These are phyloP conservation scores for Clavelina lepadiformis DNA, from an alignment of 23 tunicate genomes.

Conservation along the genomic window DNA sequence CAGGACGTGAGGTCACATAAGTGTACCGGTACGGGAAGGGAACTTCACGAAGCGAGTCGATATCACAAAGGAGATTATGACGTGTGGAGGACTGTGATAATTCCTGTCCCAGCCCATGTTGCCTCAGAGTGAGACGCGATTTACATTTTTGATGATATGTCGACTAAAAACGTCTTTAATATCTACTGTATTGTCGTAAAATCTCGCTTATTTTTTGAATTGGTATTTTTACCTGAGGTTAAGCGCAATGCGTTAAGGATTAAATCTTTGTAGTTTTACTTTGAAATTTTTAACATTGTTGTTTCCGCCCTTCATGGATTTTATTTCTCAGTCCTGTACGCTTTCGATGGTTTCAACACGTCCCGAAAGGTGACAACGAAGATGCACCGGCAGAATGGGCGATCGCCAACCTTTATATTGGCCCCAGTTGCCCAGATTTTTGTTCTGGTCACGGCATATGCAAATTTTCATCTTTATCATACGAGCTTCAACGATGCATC, in stretches of 20 bases:
- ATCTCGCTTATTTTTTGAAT: too few relatives aligned
- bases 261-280: too few relatives aligned
- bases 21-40: slow-evolving; percentile 65
- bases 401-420: slow-evolving; percentile 52
- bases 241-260: too few relatives aligned
- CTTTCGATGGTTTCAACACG: slow-evolving; percentile 72
- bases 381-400: slow-evolving; percentile 49
- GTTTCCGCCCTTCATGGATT: neutral
- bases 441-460: slow-evolving; percentile 76
- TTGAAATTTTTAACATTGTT: neutral
- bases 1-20: slow-evolving; percentile 40
- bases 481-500: slow-evolving; percentile 26
- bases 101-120: slow-evolving; percentile 37
- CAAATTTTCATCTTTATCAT: neutral
- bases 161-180: too few relatives aligned
- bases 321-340: slow-evolving; percentile 42
- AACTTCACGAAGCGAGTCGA: slow-evolving; percentile 33
- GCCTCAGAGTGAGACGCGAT: slow-evolving; percentile 72
- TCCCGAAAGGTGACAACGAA: slow-evolving; percentile 17
- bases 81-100: slow-evolving; percentile 56
- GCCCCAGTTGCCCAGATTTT: slow-evolving; percentile 52
- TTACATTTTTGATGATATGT: too few relatives aligned
- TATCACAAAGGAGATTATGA: slow-evolving; percentile 71
- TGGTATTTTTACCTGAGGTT: too few relatives aligned
- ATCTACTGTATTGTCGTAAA: too few relatives aligned